phyloP scores from a whole-genome alignment of 2,888 invertebrate species.

The Xestia c-nigrum region DNA sequence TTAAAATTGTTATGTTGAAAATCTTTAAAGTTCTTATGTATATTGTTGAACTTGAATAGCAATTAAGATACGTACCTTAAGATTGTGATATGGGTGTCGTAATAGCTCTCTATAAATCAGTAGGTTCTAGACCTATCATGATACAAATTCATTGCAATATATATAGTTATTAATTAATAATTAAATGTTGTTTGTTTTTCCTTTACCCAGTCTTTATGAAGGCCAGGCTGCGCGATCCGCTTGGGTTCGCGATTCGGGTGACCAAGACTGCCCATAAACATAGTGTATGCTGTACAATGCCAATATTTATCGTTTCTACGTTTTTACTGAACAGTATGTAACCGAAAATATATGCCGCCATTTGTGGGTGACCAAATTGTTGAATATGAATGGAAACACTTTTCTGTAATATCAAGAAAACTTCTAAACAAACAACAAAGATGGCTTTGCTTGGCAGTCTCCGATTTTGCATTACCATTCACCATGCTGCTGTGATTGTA shows the following conservation, averaged over 20 bases:
- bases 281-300: background rate
- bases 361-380: background rate
- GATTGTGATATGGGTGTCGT: conserved; percentile 90
- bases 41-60: conserved; percentile 84
- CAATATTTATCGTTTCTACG: background rate
- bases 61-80: conserved; percentile 81
- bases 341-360: too few relatives aligned
- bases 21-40: conserved; percentile 78
- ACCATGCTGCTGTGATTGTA: background rate
- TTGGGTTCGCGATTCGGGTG: background rate
- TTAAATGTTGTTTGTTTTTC: conserved; percentile 49
- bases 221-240: background rate
- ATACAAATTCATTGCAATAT: conserved; percentile 75
- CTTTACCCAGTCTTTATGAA: background rate
- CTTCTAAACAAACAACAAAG: background rate
- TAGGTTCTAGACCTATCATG: conserved; percentile 79
- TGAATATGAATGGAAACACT: background rate
- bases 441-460: background rate
- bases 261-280: background rate
- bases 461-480: background rate
- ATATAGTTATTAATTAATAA: conserved; percentile 67
- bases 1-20: conserved; percentile 76
- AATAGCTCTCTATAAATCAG: conserved; percentile 86
- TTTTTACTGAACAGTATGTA: background rate
- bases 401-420: background rate